Percentiles rank a stretch among this genome's conserved stretches.
Evolutionary conservation across 2,888 invertebrate species (phyloP).

Genomic region (Morinoia aosen): DNA sequence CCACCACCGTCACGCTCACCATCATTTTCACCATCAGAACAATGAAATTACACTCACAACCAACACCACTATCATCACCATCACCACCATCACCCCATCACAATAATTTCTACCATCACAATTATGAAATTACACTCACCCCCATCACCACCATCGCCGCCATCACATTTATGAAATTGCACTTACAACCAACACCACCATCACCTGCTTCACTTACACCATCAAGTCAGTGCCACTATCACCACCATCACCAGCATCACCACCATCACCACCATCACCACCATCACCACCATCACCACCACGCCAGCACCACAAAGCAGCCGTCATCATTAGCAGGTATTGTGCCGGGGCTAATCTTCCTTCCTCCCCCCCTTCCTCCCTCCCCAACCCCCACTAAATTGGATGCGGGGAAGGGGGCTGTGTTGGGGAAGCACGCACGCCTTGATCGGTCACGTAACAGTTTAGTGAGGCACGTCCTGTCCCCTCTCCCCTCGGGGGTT

Average conservation of each 20-base stretch:
- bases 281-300: no score
- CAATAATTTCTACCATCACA: no score
- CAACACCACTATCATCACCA: background rate
- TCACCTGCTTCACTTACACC: background rate
- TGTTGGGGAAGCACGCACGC: background rate
- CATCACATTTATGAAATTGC: no score
- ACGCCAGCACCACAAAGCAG: background rate
- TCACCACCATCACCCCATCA: background rate
- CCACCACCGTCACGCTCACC: background rate
- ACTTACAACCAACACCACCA: background rate
- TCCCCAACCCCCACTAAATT: background rate
- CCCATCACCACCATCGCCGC: background rate
- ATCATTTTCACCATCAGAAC: background rate
- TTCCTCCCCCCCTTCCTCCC: background rate
- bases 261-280: background rate
- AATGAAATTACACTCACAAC: background rate
- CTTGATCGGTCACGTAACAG: slow-evolving; percentile 33
- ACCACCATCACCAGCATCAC: background rate
- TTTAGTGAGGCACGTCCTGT: background rate
- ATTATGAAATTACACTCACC: no score
- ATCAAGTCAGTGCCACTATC: background rate
- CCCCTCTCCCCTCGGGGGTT: no score
- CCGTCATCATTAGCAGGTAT: slow-evolving; percentile 4
- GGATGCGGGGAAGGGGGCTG: background rate
- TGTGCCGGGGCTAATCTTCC: background rate